Evolutionary conservation across 2,113 vertebrate genomes (phyloP).

Genomic region (Phoxinus phoxinus): DNA sequence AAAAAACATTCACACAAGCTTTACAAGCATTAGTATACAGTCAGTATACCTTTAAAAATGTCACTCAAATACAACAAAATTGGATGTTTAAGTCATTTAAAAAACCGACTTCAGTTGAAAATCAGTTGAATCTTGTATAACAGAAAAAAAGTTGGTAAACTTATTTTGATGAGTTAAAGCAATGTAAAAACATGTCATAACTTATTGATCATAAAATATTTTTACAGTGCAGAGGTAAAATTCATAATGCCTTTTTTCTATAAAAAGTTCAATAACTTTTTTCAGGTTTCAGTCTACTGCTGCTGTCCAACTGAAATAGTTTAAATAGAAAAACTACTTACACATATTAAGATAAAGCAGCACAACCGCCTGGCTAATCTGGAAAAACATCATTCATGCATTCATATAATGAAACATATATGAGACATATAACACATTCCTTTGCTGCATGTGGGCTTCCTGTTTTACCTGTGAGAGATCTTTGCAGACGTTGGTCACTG

Average conservation of each 20-base stretch:
- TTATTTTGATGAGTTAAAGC: too few species aligned
- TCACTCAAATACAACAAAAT: too few species aligned
- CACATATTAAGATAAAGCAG: neutral
- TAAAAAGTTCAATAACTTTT: too few species aligned
- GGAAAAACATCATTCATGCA: neutral
- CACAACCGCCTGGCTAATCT: neutral
- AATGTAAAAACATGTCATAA: too few species aligned
- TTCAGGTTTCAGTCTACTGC: neutral
- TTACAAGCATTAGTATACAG: neutral
- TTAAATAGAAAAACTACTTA: neutral
- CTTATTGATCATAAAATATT: too few species aligned
- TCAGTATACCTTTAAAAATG: neutral
- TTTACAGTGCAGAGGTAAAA: neutral
- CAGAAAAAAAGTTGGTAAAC: too few species aligned
- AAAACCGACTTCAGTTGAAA: too few species aligned
- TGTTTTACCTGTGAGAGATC: neutral
- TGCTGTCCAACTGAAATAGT: neutral
- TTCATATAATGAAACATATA: too few species aligned
- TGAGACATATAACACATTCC: neutral
- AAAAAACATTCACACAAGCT: neutral
- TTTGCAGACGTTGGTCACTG: neutral
- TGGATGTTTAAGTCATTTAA: too few species aligned
- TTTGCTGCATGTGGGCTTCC: neutral
- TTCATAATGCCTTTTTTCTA: neutral
- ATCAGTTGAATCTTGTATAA: too few species aligned